Conservation (phyloP, 2,888 invertebrate species). For the Philhelius pedissequus region DNA sequence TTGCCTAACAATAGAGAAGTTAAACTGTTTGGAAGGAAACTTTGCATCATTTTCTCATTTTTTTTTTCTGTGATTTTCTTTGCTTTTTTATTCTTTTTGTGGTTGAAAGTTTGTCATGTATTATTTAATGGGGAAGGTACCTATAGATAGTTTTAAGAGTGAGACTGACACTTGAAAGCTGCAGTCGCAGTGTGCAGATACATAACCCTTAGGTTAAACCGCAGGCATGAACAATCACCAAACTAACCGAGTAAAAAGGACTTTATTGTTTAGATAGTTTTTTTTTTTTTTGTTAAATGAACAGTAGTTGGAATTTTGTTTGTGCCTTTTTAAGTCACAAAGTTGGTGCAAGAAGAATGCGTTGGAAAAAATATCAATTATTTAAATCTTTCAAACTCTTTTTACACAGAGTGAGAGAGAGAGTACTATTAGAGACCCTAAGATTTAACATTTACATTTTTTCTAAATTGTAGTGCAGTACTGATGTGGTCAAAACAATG, state of each 20-base stretch:
- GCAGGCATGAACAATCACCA: constrained; percentile 22
- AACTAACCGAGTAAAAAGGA: constrained; percentile 1
- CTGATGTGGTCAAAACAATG: too few relatives aligned
- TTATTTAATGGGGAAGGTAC: constrained; percentile 38
- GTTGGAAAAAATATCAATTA: not conserved
- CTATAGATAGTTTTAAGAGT: not conserved
- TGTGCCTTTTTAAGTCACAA: not conserved
- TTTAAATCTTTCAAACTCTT: too few relatives aligned
- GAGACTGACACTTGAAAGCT: constrained; percentile 31
- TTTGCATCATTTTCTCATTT: constrained; percentile 19
- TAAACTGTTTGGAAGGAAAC: constrained; percentile 63
- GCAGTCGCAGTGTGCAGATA: constrained; percentile 14
- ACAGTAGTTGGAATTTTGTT: not conserved
- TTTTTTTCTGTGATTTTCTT: not conserved
- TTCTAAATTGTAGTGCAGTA: too few relatives aligned
- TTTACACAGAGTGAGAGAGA: too few relatives aligned
- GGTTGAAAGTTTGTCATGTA: constrained; percentile 46
- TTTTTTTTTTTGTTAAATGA: not conserved
- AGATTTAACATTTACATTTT: too few relatives aligned
- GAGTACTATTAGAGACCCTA: too few relatives aligned
- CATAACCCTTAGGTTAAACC: constrained; percentile 4
- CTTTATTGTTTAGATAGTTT: constrained; percentile 5
- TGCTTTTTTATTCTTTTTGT: too few relatives aligned
- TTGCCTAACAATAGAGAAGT: constrained; percentile 53
- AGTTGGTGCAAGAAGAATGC: not conserved